Evolutionary conservation across 2,113 vertebrate genomes (phyloP).

Genomic region (Bungarus multicinctus): DNA sequence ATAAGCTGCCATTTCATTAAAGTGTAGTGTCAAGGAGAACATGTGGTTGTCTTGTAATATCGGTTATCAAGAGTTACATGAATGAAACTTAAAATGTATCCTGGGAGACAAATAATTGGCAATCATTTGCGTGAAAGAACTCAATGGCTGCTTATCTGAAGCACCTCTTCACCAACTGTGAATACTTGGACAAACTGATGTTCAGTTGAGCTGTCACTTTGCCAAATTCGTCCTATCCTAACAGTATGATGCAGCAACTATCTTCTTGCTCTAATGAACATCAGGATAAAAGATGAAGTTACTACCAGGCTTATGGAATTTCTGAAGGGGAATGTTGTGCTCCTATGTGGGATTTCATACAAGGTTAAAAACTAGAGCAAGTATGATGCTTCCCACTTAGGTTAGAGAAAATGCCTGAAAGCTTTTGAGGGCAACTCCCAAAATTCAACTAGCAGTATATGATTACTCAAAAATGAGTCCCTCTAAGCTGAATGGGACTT

Average conservation of each 20-base stretch:
- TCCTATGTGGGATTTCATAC: neutral
- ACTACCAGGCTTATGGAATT: neutral
- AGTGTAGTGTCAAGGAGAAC: neutral
- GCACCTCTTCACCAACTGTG: neutral
- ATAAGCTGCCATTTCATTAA: neutral
- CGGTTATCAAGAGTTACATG: neutral
- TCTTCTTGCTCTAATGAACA: neutral
- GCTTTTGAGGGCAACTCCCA: neutral
- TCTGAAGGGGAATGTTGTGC: neutral
- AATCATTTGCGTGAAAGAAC: neutral
- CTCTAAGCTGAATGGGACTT: neutral
- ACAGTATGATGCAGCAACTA: neutral
- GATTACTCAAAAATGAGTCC: neutral
- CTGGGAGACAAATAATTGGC: neutral
- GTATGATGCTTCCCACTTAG: neutral
- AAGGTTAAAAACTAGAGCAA: neutral
- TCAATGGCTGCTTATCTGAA: neutral
- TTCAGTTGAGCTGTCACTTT: neutral
- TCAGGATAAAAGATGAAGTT: neutral
- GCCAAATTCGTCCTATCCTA: neutral
- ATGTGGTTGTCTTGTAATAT: neutral
- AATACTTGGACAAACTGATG: neutral
- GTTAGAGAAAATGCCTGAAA: neutral
- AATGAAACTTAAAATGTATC: neutral
- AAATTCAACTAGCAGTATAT: neutral